Evolutionary conservation across 1,140 invertebrate species (phyloP), one percentile per base, ranked within the genome.

Genomic region (Lysiphlebus fabarum): DNA sequence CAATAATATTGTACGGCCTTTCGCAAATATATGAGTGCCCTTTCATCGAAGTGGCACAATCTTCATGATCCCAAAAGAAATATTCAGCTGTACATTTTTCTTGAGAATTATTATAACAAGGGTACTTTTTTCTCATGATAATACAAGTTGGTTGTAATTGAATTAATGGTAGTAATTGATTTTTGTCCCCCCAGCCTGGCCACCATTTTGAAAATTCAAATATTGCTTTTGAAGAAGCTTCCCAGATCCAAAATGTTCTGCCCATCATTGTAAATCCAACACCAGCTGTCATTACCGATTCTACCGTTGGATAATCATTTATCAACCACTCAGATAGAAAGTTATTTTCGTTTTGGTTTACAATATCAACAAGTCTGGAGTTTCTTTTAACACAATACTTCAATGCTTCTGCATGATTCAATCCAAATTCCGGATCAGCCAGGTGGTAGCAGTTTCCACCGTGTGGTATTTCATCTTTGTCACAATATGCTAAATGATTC

Each of bases 271-370:
- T 76, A 12, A 83, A 77, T 14, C 82, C 82, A 38, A 84, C 69
- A 17, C 83, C 83, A 11, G 80, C 78, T 33, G 83, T 85, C 72
- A 84, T 80, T 8, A 84, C 68, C 8, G 76, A 77, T 2, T 65
- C 67, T n/a, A 77, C 70, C 49, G 78, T 63, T n/a, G 81, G 74
- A 45, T 80, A 62, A 12, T 50, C 65, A 34, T 75, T 74, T 11
- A 75, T 55, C 56, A 86, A 62, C 73, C 82, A 76, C 62, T 84
- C 83, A 11, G 84, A 86, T 7, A 87, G 49, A 59, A 85, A 85
- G 67, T 86, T 78, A 67, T 83, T 86, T 71, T 87, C 85, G n/a
- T 68, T 69, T 69, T 84, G 75, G 10, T 73, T 81, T 7, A 74
- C 70, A 43, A 87, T 77, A 38, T 81, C 81, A 9, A 84, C 61